These are phyloP conservation scores for Galeruca laticollis DNA, from an alignment of 2,888 invertebrate species.

Conservation along the genomic window DNA sequence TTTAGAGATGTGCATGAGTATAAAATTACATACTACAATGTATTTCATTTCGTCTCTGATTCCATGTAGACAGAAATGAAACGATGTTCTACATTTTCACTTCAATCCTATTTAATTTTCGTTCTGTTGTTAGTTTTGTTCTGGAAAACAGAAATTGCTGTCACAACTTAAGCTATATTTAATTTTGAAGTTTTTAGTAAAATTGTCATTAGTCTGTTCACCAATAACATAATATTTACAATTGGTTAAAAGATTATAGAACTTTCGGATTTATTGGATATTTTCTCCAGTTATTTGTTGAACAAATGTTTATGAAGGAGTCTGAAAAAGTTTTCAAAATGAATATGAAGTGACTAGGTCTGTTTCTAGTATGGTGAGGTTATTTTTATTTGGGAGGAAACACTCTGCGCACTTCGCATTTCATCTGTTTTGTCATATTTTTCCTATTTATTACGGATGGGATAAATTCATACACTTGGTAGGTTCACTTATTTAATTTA, in stretches of 20 bases:
- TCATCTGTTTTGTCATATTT: too few relatives aligned
- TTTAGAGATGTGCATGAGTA: slow-evolving; percentile 29
- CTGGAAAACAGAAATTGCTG: not conserved
- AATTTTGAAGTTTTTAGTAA: slow-evolving; percentile 23
- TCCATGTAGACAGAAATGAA: slow-evolving; percentile 21
- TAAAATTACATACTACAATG: slow-evolving; percentile 35
- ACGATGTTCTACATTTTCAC: slow-evolving; percentile 13
- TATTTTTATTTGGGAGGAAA: too few relatives aligned
- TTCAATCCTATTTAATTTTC: slow-evolving; percentile 27
- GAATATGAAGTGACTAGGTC: too few relatives aligned
- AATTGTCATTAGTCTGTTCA: not conserved
- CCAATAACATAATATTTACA: slow-evolving; percentile 22
- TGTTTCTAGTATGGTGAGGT: too few relatives aligned
- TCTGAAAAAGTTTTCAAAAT: too few relatives aligned
- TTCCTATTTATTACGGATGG: too few relatives aligned
- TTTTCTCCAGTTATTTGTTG: not conserved
- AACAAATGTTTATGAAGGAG: too few relatives aligned
- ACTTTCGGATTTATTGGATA: slow-evolving; percentile 9
- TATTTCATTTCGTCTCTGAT: slow-evolving; percentile 23
- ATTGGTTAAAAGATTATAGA: slow-evolving; percentile 13
- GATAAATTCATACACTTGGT: too few relatives aligned
- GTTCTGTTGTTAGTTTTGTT: slow-evolving; percentile 19
- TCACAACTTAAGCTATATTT: slow-evolving; percentile 5
- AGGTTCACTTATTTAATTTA: too few relatives aligned
- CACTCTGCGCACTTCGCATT: too few relatives aligned